phyloP scores from a whole-genome alignment of 2,797 vertebrate species.

The Neopelma chrysocephalum region DNA sequence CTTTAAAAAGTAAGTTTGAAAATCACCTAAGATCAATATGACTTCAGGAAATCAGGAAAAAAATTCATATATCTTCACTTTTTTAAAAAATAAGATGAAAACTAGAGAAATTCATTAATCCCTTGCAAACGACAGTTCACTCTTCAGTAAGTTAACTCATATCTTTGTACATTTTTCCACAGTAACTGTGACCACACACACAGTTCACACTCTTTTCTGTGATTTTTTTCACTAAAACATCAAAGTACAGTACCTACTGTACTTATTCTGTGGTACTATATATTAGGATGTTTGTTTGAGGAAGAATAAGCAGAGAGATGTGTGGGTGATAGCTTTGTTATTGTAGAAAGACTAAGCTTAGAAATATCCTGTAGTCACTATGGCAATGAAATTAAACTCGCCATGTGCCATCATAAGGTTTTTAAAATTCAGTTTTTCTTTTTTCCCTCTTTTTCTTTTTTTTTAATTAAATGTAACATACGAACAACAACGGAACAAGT shows the following conservation, averaged over 20 bases:
- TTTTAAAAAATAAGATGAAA: not conserved
- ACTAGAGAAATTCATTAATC: not conserved
- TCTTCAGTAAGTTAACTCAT: not conserved
- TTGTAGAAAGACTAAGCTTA: constrained; percentile 32
- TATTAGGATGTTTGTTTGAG: constrained; percentile 3
- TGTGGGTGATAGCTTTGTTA: constrained; percentile 43
- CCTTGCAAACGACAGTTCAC: not conserved
- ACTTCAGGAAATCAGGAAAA: not conserved
- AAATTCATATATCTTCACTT: not conserved
- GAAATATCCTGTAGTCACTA: constrained; percentile 51
- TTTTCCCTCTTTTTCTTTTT: not conserved
- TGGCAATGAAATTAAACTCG: constrained; percentile 51
- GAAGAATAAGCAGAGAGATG: constrained; percentile 12
- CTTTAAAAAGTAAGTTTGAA: not conserved
- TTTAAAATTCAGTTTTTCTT: not conserved
- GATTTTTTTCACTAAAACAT: not conserved
- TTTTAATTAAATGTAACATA: not conserved
- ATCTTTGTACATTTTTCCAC: not conserved
- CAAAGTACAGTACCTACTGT: not conserved
- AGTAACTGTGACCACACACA: not conserved
- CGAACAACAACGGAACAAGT: not conserved
- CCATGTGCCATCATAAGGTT: not conserved
- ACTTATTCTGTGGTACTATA: not conserved
- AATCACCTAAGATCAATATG: not conserved
- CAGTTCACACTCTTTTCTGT: not conserved